Conservation (phyloP, 2,113 vertebrate genomes). For the Daubentonia madagascariensis region DNA sequence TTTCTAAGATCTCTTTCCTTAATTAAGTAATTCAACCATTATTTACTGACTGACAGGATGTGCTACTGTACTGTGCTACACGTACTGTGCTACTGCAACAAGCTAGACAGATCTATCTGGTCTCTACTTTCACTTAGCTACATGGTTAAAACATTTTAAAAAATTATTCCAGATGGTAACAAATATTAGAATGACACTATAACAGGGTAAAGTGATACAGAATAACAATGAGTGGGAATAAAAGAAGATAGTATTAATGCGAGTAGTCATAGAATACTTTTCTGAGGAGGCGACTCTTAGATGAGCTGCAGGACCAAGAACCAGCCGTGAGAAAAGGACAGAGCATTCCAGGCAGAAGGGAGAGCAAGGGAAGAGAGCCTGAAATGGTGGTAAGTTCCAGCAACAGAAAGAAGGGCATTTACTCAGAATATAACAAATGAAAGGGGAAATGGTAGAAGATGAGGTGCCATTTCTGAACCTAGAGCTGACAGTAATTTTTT, state of each 20-base stretch:
- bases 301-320: not conserved
- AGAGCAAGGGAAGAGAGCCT: not conserved
- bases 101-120: not conserved
- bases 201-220: not conserved
- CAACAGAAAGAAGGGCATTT: not conserved
- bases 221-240: not conserved
- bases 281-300: not conserved
- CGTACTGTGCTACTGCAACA: not conserved
- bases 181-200: not conserved
- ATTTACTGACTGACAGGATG: not conserved
- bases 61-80: not conserved
- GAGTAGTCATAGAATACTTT: not conserved
- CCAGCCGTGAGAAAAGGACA: not conserved
- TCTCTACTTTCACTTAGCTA: not conserved
- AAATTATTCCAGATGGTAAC: not conserved
- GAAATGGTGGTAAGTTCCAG: not conserved
- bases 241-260: not conserved
- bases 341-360: not conserved
- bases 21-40: not conserved
- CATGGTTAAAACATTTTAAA: not conserved
- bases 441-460: not conserved
- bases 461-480: not conserved
- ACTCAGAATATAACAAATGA: not conserved
- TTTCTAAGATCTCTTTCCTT: not conserved
- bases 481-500: not conserved